These are phyloP conservation scores for Thyatira batis DNA, from an alignment of 2,888 invertebrate species.

Conservation along the genomic window DNA sequence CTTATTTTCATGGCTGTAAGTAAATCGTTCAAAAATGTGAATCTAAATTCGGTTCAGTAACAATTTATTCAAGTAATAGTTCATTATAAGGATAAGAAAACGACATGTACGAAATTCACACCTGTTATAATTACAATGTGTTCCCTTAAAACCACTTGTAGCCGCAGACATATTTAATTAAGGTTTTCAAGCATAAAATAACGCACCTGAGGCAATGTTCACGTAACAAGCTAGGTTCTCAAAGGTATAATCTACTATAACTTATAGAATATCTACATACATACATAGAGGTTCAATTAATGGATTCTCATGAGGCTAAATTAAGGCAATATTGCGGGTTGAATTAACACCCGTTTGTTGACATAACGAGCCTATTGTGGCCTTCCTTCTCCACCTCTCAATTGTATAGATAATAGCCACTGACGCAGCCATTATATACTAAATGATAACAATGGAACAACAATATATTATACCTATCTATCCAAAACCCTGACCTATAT, in stretches of 20 bases:
- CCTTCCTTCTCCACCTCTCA: constrained; percentile 11
- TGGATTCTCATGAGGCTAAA: constrained; percentile 20
- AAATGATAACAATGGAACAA: background rate
- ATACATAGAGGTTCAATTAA: constrained; percentile 13
- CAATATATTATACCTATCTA: no score
- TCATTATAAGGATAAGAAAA: background rate
- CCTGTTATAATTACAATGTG: background rate
- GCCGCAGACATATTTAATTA: constrained; percentile 1
- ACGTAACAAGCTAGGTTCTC: background rate
- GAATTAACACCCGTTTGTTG: constrained; percentile 32
- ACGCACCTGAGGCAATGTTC: background rate
- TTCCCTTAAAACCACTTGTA: background rate
- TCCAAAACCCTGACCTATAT: no score
- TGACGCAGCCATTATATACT: background rate
- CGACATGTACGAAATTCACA: background rate
- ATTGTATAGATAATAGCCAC: constrained; percentile 3
- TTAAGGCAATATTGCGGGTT: constrained; percentile 31
- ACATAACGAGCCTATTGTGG: constrained; percentile 23
- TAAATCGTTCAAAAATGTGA: background rate
- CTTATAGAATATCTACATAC: background rate
- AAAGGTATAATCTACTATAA: background rate
- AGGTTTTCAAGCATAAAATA: background rate
- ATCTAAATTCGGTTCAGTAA: background rate
- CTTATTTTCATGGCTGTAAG: background rate
- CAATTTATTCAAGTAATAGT: background rate